A percentile compares a stretch with the other conserved stretches of the same genome.
Evolutionary conservation across 2,113 vertebrate species (phyloP).

Genomic region (Mastomys natalensis): DNA sequence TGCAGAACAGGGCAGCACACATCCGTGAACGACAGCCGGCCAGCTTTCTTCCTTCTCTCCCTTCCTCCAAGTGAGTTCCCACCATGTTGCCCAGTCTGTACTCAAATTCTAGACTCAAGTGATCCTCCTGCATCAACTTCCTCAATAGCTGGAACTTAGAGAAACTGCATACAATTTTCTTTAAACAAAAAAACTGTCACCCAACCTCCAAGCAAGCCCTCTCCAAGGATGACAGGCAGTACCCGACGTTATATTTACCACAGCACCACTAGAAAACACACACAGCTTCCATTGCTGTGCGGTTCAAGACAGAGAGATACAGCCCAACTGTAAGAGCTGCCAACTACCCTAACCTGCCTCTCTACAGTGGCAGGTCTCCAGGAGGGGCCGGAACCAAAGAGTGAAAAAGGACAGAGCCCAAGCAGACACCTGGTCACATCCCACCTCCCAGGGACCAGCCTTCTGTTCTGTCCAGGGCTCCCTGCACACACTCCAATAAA

Average conservation of each 20-base stretch:
- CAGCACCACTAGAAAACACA: background rate
- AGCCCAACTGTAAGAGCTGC: background rate
- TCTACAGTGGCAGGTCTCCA: background rate
- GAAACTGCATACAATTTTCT: background rate
- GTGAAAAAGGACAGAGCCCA: background rate
- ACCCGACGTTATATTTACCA: background rate
- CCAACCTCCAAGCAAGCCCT: background rate
- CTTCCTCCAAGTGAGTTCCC: background rate
- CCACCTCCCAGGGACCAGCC: background rate
- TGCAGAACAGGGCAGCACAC: background rate
- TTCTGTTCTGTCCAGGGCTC: background rate
- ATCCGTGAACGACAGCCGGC: background rate
- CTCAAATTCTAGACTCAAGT: background rate
- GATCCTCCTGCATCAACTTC: background rate
- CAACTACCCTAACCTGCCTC: background rate
- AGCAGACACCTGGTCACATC: background rate
- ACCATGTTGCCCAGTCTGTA: background rate
- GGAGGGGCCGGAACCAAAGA: background rate
- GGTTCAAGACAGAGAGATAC: background rate
- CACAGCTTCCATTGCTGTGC: background rate
- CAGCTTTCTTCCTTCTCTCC: background rate
- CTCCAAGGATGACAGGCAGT: background rate
- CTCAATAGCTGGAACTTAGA: background rate
- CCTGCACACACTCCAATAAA: rapidly evolving
- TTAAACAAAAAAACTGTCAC: background rate